Evolutionary conservation across 1,140 invertebrate species (phyloP), one percentile per base, ranked within the genome.

Genomic region (Pseudomyrmex flavicornis): DNA sequence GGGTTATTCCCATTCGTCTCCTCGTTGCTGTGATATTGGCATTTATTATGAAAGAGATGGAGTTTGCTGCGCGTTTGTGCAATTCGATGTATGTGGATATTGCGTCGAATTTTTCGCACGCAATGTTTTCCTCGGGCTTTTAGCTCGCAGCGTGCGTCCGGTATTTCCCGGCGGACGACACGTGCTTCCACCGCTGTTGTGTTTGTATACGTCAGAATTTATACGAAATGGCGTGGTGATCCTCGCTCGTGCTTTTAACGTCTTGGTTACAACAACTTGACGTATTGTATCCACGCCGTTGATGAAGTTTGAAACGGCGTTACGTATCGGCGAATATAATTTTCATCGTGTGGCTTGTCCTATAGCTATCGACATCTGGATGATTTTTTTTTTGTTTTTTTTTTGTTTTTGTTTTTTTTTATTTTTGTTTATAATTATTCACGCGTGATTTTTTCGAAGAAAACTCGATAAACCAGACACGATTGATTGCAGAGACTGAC

Each of bases 111-210:
- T 72, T 68, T 56, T 58, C 56, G 26, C 63, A 12, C 75, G 35
- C 26, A 56, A 46, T 20, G 61, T 68, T 77, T 77, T 20, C 13
- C 17, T 15, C 75, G 66, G 59, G 44, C 72, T 70, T 70, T 59
- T 61, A 1, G 20, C 26, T 50, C 22, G 75, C 17, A 59, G 54
- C 13, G 50, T 26, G 35, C 48, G 48, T 52, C 35, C 54, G n/a
- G 56, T 75, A 82, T 87, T 83, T 87, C 73, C 73, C 86, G 44
- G 66, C 72, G 70, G 84, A 76, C 84, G 61, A 70, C 50, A 56
- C 54, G 59, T 65, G 62, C 56, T 56, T 35, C 5, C 62, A 63
- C 44, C 12, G 17, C 73, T 48, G 65, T 63, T 75, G 65, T 79
- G 76, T 79, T 82, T 82, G 50, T 85, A 48, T 66, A 72, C 46